phyloP scores from a whole-genome alignment of 2,888 invertebrate species.

The Tridacna gigas region DNA sequence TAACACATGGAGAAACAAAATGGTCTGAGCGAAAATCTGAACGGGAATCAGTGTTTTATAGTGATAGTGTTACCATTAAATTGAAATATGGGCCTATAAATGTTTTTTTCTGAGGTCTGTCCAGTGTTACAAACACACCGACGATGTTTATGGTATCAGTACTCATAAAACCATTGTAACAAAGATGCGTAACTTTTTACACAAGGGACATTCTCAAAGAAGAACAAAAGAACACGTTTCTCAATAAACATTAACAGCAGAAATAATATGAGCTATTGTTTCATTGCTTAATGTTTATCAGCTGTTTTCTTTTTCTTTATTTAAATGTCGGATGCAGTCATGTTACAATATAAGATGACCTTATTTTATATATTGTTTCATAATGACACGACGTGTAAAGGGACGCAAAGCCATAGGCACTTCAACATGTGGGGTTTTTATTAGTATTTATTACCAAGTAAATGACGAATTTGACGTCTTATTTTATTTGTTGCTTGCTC shows the following conservation, averaged over 20 bases:
- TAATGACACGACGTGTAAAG: background rate
- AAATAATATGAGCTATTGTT: too few species aligned
- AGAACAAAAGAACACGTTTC: too few species aligned
- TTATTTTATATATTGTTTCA: background rate
- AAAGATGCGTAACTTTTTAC: background rate
- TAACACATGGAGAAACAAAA: background rate
- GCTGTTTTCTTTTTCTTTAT: too few species aligned
- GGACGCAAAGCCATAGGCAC: constrained; percentile 11
- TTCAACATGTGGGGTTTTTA: constrained; percentile 56
- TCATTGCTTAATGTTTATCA: too few species aligned
- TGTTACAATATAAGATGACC: too few species aligned
- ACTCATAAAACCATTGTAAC: constrained; percentile 45
- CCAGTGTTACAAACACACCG: constrained; percentile 15
- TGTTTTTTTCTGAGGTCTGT: constrained; percentile 34
- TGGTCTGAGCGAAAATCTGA: background rate
- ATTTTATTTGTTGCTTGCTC: constrained; percentile 54
- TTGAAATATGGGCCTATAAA: constrained; percentile 67
- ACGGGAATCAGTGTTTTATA: constrained; percentile 50
- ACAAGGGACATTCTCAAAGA: too few species aligned
- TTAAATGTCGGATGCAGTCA: too few species aligned
- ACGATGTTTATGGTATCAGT: constrained; percentile 52
- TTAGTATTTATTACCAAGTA: constrained; percentile 51
- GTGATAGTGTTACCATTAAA: constrained; percentile 62
- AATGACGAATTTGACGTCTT: constrained; percentile 62
- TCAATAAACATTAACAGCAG: too few species aligned